Evolutionary conservation across 2,888 invertebrate genomes (phyloP), one percentile per base, ranked within the genome.

Genomic region (Dynastes maya): DNA sequence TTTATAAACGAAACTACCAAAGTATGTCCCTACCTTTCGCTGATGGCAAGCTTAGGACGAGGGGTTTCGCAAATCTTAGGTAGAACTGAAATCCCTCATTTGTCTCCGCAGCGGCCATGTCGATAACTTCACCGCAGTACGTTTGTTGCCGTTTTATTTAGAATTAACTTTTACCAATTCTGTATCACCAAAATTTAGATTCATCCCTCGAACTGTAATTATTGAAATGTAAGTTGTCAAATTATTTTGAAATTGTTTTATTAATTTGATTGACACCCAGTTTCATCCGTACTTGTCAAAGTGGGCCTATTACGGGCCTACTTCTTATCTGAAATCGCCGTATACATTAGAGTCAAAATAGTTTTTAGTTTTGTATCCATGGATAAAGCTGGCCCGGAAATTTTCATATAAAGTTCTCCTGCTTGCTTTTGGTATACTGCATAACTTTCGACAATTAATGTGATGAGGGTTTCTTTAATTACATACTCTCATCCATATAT

Each of bases 11-110:
- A 51, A 8, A 51, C 27, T 8, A 2, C 2, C 29, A 2, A 22
- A 67, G 51, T 27, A 9, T n/a, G 70, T 71, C 78, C 82, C 80
- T 85, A 89, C 89, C 89, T 83, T 87, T 86, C 4, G 88, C 84
- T 77, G 87, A 84, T 13, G 87, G 85, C 70, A 90, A 84, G 82
- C 88, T 88, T 67, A 89, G 82, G 40, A 89, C 86, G 51, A 90
- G 82, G 4, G 89, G 88, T 83, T 88, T 89, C 2, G 88, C 87
- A 80, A 90, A 88, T 83, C 86, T 87, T 22, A 89, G 78, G 80
- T 89, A 90, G 83, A 90, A 89, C 58, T 86, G 85, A 79, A 89
- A 88, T 82, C 88, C 86, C 55, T 77, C 78, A 29, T 51, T 72
- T 65, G 65, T 63, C 67, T 78, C 65, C n/a, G 49, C 37, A 8